Base-by-base conservation (phyloP, 2,888 invertebrate genomes). In the Buathra laborator region DNA sequence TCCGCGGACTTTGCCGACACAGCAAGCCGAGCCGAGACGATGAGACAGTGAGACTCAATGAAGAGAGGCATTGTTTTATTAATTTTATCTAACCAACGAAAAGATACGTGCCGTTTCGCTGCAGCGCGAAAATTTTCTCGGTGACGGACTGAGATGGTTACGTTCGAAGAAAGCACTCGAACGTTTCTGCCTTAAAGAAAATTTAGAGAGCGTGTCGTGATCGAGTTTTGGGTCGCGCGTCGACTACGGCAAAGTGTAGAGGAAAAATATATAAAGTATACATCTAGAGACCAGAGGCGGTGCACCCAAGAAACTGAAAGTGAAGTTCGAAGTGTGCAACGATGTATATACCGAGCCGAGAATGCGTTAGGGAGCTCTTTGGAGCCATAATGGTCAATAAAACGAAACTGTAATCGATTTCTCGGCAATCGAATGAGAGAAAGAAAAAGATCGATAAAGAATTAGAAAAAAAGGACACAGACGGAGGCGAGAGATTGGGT, bases 1-100 rank as follows among this genome's bases (percentile, higher is more conserved):
- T 71, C 59, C 66, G 44, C 46, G 68, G 29, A 14, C 43, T 32
- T 46, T 29, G 29, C 19, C 32, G 43, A 48, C 48, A 48, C 24
- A 66, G 48, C 75, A 19, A 37, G 43, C 29, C 56, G 12, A 66
- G 29, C 48, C 70, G 64, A 56, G 66, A 79, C 44, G 51, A 77
- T 59, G 51, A 71, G 62, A 81, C 67, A 70, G 74, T 56, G 64
- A 85, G 82, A 83, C 82, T 84, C 87, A 89, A 92, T 92, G 90
- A 92, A 80, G 89, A 88, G 88, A 78, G 37, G 86, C 88, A 92
- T 92, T 92, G 92, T 92, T 92, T 92, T 89, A 92, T 86, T 89
- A 91, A 91, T 91, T 90, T 89, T 88, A 89, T 89, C 84, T 82
- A 83, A 72, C 75, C 74, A 43, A 79, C 72, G 75, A 78, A 37